These are phyloP conservation scores for Phrynocephalus forsythii DNA, from an alignment of 2,797 vertebrate genomes.

Conservation along the genomic window DNA sequence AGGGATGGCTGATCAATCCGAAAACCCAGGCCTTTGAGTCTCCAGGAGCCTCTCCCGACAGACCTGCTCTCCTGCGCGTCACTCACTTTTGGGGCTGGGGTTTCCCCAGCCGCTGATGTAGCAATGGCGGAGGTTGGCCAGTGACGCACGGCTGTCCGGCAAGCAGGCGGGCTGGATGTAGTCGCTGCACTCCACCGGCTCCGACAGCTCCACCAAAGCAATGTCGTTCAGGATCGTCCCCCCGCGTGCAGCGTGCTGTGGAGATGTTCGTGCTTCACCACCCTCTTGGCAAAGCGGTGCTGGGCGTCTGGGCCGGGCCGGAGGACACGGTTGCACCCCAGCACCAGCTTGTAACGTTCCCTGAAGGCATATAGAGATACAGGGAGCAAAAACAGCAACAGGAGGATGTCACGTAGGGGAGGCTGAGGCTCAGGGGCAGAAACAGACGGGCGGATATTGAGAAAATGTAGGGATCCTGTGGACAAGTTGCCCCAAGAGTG, in stretches of 20 bases:
- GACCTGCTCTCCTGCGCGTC: not conserved
- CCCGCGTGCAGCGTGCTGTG: not conserved
- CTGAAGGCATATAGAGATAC: not conserved
- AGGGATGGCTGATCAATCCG: too few species aligned
- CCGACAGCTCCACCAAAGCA: constrained; percentile 53
- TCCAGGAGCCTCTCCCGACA: too few species aligned
- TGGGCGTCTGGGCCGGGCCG: not conserved
- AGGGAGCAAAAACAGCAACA: not conserved
- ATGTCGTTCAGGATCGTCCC: constrained; percentile 38
- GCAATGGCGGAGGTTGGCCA: constrained; percentile 13
- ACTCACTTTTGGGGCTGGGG: constrained; percentile 33
- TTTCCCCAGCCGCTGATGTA: constrained; percentile 18
- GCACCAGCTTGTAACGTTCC: too few species aligned
- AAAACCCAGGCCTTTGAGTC: too few species aligned
- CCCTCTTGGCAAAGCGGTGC: too few species aligned
- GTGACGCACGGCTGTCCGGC: accelerated
- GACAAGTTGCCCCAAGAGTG: too few species aligned
- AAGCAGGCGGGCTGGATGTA: constrained; percentile 55
- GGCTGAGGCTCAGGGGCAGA: too few species aligned
- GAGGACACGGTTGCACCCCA: not conserved
- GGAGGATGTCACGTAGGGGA: too few species aligned
- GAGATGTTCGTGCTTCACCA: not conserved
- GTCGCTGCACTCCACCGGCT: constrained; percentile 29
- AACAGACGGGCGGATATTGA: too few species aligned
- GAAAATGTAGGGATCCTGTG: too few species aligned